Evolutionary conservation across 1,140 invertebrate species (phyloP).

Genomic region (Ericerus pela): DNA sequence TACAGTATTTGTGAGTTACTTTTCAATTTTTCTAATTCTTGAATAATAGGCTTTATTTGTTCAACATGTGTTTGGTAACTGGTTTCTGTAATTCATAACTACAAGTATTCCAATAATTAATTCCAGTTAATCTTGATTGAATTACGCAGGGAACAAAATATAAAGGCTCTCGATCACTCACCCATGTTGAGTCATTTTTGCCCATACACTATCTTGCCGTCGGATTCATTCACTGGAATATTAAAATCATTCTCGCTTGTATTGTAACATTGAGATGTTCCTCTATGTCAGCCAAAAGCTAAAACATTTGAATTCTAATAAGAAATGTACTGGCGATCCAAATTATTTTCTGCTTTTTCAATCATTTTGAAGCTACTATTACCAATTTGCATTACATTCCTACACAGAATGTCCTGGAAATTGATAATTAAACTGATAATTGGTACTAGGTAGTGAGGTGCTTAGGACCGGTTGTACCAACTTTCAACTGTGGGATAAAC

Average conservation of each 20-base stretch:
- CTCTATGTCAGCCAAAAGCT: constrained; percentile 93
- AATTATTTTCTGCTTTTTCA: too few species aligned
- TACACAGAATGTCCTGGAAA: too few species aligned
- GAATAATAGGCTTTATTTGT: constrained; percentile 73
- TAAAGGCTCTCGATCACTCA: constrained; percentile 34
- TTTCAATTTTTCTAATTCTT: constrained; percentile 66
- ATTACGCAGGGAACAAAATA: constrained; percentile 26
- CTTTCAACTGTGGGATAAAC: too few species aligned
- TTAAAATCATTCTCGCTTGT: constrained; percentile 66
- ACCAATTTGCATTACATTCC: too few species aligned
- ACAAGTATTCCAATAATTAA: too few species aligned
- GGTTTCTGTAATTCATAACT: constrained; percentile 34
- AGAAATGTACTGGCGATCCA: too few species aligned
- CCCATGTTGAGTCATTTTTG: constrained; percentile 55
- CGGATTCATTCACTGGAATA: constrained; percentile 88
- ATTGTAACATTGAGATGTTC: constrained; percentile 96
- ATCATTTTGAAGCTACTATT: too few species aligned
- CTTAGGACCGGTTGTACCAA: too few species aligned
- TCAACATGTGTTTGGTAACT: constrained; percentile 71
- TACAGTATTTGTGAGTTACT: constrained; percentile 71
- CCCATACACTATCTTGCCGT: constrained; percentile 96
- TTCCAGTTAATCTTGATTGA: too few species aligned
- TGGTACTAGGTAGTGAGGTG: too few species aligned
- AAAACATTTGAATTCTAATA: too few species aligned
- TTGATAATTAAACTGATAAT: too few species aligned